Base-by-base conservation (phyloP, 1,140 invertebrate genomes). In the Thaumetopoea pityocampa region DNA sequence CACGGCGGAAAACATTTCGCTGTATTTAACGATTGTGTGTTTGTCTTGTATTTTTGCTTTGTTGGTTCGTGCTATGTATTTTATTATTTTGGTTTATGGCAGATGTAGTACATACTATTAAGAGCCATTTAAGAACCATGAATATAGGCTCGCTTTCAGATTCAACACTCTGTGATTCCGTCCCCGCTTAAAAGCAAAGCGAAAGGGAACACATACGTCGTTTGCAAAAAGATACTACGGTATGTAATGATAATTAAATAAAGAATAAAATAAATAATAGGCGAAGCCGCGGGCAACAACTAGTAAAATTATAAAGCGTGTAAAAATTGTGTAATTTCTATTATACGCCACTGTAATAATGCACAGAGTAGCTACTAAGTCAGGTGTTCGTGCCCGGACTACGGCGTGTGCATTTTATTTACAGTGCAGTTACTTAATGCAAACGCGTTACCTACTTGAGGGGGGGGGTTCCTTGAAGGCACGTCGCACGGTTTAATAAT, bases 311-410 rank as follows among this genome's bases (percentile, higher is more conserved):
- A n/a, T n/a, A n/a, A n/a, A n/a, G 10, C 18, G 7, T 24, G 5
- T 20, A 20, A 29, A 5, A 43, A 43, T 16, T 6, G 7, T 14
- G 16, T 17, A 15, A 6, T 9, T 18, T 22, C 19, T 9, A 22
- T 1, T 30, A 6, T 22, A 19, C 27, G 12, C 18, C 37, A 41
- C 19, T 28, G 35, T 41, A 40, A 40, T 24, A 42, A 50, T 43
- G 43, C 52, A 49, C 45, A 44, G 53, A 26, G 32, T 34, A 10
- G 45, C 33, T 46, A 46, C 32, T 63, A 63, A 63, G 27, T 63
- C 59, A 63, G 59, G 59, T 63, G 52, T 52, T 47, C 59, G 57
- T 61, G 55, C 49, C 33, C 38, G 35, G 50, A 58, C 44, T 42
- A 42, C 14, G 11, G n/a, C 37, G 37, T 20, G 40, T 33, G 30